Evolutionary conservation across 2,888 invertebrate genomes (phyloP), one percentile per base, ranked within the genome.

Genomic region (Agapostemon virescens): DNA sequence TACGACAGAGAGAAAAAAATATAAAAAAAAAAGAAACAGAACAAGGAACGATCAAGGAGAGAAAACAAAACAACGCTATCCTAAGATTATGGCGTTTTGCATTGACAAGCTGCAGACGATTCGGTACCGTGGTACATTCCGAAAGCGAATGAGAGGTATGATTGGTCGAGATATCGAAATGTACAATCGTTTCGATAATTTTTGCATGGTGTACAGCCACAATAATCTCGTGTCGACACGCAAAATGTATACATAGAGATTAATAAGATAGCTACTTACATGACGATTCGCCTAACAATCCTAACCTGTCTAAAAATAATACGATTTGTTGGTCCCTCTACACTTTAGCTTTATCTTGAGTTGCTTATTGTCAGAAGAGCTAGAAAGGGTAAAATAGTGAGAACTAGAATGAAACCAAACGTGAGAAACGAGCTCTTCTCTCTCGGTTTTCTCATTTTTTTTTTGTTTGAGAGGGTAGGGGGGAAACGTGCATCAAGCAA

Each of bases 301-400:
- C 90, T 92, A 91, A 92, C 86, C 83, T 91, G 87, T 88, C 86
- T 90, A 88, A 86, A 79, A 81, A 79, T 83, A 83, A 33, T 77
- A 86, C 82, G 82, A 85, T 74, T 88, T 89, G 91, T 92, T 92
- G 92, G 92, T 92, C 92, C 92, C 92, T 92, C 92, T 92, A 92
- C 89, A 90, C 87, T 92, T 92, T 92, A 92, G 92, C 92, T 92
- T 92, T 92, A 92, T 92, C 92, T 92, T 92, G 91, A 92, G 87
- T 90, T 90, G 90, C 88, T 91, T 90, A 87, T 89, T 91, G 89
- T 90, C 89, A 88, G 87, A 90, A 90, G 89, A 91, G 87, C 90
- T 92, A 91, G 82, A 89, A 89, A 88, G 89, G 89, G 83, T 70
- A 89, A 55, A 89, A 81, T 79, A 85, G 87, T 87, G 84, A 83